phyloP scores from a whole-genome alignment of 2,888 invertebrate species.

The Tineola bisselliella region DNA sequence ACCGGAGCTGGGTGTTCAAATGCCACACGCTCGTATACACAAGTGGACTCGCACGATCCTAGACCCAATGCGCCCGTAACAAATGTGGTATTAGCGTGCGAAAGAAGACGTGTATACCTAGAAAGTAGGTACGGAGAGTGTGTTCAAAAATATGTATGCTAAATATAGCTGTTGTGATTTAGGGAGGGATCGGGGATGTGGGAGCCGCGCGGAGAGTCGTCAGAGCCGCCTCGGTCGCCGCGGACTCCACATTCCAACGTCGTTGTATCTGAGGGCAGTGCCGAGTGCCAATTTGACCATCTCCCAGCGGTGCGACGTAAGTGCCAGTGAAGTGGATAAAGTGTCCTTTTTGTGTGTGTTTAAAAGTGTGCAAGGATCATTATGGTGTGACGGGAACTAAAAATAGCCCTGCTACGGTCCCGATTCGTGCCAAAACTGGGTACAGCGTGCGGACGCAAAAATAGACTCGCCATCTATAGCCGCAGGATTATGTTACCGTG shows the following conservation, averaged over 20 bases:
- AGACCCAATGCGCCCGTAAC: neutral
- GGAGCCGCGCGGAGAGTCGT: conserved; percentile 22
- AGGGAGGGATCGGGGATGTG: conserved; percentile 21
- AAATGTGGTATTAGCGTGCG: neutral
- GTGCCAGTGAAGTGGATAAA: conserved; percentile 36
- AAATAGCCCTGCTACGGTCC: neutral
- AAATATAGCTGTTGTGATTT: conserved; percentile 37
- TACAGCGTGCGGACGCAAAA: conserved; percentile 18
- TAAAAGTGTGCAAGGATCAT: neutral
- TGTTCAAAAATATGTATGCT: conserved; percentile 54
- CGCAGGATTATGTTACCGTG: conserved; percentile 51
- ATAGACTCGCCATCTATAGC: conserved; percentile 50
- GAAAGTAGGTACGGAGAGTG: neutral
- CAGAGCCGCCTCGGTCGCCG: conserved; percentile 76
- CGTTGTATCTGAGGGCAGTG: conserved; percentile 59
- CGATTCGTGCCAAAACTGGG: conserved; percentile 5
- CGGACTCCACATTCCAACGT: conserved; percentile 78
- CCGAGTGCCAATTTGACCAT: conserved; percentile 58
- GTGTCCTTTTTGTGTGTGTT: neutral
- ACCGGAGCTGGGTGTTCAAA: conserved; percentile 57
- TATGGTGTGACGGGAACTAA: neutral
- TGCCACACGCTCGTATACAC: conserved; percentile 17
- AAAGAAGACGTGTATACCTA: neutral
- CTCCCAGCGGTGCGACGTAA: conserved; percentile 67
- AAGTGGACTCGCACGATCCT: neutral